Base-by-base conservation (phyloP, 2,113 vertebrate genomes). In the Apteryx owenii region DNA sequence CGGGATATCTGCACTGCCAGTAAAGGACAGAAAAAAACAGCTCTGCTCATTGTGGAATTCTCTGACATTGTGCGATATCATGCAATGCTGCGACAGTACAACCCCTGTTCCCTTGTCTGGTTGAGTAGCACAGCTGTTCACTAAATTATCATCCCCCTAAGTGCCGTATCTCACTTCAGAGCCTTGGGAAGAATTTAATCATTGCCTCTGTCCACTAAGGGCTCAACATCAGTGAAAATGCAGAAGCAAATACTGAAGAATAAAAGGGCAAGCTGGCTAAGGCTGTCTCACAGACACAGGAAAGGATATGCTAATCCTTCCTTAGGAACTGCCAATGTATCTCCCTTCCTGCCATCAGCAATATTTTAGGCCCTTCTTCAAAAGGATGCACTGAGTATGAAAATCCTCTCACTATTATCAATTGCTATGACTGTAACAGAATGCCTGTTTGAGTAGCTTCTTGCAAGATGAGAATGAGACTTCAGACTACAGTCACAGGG, bases 161-260 rank as follows among this genome's bases (percentile, higher is more conserved):
- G 60, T 48, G 50, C 64, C 26, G 44, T 40, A 83, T 65, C 64
- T 72, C 46, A 54, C 70, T 79, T 81, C 79, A 88, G 75, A 90
- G 61, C 44, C 65, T 58, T 53, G 79, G 42, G 69, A 83, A 83
- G 73, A 85, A 87, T 92, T 91, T 93, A 87, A 79, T 92, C 8
- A 1, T 60, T 42, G 11, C 42, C 54, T 70, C 69, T 91, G 53
- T 50, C 77, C 75, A 90, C 81, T 29, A 29, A 79, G 65, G 29
- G 69, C 79, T 90, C 75, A 91, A 75, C 73, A 85, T 70, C 85
- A 93, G 70, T 82, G 75, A 85, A 72, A 89, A 93, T 42, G 69
- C 50, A 81, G 91, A 93, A 91, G 62, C 51, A 91, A 91, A 84
- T 73, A 46, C n/a, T 72, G 36, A 87, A 77, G 73, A 84, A 91